Evolutionary conservation across 2,113 vertebrate genomes (phyloP), one percentile per base, ranked within the genome.

Genomic region (Junco hyemalis): DNA sequence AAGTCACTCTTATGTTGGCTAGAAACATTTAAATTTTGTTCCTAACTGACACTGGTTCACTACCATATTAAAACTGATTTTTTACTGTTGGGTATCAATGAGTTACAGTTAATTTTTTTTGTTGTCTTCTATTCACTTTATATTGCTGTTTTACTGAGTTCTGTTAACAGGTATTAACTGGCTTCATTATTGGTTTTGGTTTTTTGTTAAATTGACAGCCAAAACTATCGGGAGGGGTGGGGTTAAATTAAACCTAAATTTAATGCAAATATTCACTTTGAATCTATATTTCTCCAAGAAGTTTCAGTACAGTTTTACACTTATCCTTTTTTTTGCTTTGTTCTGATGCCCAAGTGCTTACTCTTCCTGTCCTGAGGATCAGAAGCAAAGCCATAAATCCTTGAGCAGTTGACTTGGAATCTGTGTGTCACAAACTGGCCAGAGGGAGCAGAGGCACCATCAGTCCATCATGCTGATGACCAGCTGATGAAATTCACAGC

Each of bases 401-500:
- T 29, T 12, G 38, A 73, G 19, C 56, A 66, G 42, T 28, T 76
- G 82, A 13, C 45, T 68, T 81, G 44, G 73, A 81, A 93, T 47
- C 44, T 4, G 4, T 36, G 29, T 88, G 33, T 65, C 60, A 74
- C 36, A 29, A 88, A 89, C 42, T 78, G 90, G 44, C 40, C 86
- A 76, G 77, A 71, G 73, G 79, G 51, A 88, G 50, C 56, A 84
- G 42, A 80, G 35, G n/a, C 73, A 35, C 90, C 78, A 73, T 65
- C 79, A 89, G 81, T 66, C 64, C 77, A 36, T 91, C 78, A 23
- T n/a, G 19, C 38, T 85, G 77, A 80, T 59, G 63, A 90, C 85
- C 83, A 79, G 78, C 74, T 80, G 60, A 87, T 83, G 47, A 56
- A 92, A 96, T 56, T 86, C 81, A 81, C 38, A 89, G 65, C 70